Conservation (phyloP, 2,888 invertebrate species). For the Cheilosia vernalis region DNA sequence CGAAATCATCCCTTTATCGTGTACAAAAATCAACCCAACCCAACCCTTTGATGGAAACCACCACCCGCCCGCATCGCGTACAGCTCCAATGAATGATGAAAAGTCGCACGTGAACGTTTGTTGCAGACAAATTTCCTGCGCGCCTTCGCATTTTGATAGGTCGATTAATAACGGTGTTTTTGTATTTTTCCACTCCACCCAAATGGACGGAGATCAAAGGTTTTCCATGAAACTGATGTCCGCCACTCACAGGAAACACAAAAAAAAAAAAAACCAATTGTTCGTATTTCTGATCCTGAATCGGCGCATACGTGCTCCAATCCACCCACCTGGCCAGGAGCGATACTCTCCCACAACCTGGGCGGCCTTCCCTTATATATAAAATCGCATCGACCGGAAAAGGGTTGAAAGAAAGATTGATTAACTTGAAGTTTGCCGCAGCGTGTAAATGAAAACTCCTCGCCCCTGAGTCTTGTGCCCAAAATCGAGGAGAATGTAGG, state of each 20-base stretch:
- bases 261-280: conserved; percentile 20
- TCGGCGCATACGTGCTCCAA: conserved; percentile 67
- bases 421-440: conserved; percentile 74
- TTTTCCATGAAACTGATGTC: conserved; percentile 62
- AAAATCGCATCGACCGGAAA: conserved; percentile 50
- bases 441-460: conserved; percentile 70
- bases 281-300: conserved; percentile 47
- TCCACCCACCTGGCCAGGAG: conserved; percentile 57
- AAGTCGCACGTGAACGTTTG: conserved; percentile 60
- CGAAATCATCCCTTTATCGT: conserved; percentile 50
- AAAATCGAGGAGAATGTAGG: conserved; percentile 28
- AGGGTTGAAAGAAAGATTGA: conserved; percentile 75
- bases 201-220: conserved; percentile 69
- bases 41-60: not conserved
- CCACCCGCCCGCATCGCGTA: not conserved
- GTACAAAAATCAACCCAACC: conserved; percentile 21
- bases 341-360: conserved; percentile 8
- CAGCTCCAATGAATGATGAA: conserved; percentile 58
- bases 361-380: not conserved
- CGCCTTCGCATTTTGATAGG: conserved; percentile 69
- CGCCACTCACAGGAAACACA: conserved; percentile 65
- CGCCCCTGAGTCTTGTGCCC: conserved; percentile 25
- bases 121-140: conserved; percentile 63
- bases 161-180: conserved; percentile 67
- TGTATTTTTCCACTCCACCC: conserved; percentile 48